Percentiles rank a stretch among this genome's conserved stretches.
Evolutionary conservation across 1,140 invertebrate genomes (phyloP).

Genomic region (Daktulosphaira vitifoliae): DNA sequence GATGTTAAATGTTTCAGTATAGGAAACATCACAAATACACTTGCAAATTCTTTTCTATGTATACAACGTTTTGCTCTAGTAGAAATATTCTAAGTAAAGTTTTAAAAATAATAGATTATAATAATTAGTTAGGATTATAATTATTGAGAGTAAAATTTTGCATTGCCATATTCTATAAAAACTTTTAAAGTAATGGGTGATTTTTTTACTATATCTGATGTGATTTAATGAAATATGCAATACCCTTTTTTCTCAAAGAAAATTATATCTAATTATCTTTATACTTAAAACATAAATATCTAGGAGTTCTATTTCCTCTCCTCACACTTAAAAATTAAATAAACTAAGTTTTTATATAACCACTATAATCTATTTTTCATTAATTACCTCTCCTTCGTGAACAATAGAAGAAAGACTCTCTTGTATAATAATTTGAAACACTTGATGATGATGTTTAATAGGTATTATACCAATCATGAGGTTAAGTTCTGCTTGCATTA

Average conservation of each 20-base stretch:
- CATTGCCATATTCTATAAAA: too few relatives aligned
- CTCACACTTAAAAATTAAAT: not conserved
- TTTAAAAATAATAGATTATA: too few relatives aligned
- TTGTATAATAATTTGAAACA: slow-evolving; percentile 75
- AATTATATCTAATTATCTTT: too few relatives aligned
- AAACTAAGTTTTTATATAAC: not conserved
- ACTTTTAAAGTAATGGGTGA: too few relatives aligned
- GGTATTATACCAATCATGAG: slow-evolving; percentile 78
- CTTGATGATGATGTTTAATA: slow-evolving; percentile 63
- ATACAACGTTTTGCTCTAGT: slow-evolving; percentile 68
- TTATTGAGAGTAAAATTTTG: too few relatives aligned
- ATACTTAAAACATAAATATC: too few relatives aligned
- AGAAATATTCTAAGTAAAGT: slow-evolving; percentile 55
- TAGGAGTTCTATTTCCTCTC: too few relatives aligned
- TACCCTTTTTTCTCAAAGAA: too few relatives aligned
- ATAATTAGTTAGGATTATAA: too few relatives aligned
- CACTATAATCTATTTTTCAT: not conserved
- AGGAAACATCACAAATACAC: slow-evolving; percentile 75
- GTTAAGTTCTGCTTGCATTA: slow-evolving; percentile 78
- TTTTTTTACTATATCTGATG: too few relatives aligned
- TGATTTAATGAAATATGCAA: too few relatives aligned
- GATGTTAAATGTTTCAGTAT: slow-evolving; percentile 72
- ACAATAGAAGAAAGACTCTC: slow-evolving; percentile 77
- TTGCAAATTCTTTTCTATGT: slow-evolving; percentile 67
- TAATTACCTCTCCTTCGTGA: slow-evolving; percentile 66